Evolutionary conservation across 2,888 invertebrate genomes (phyloP).

Genomic region (Magallana nippona): DNA sequence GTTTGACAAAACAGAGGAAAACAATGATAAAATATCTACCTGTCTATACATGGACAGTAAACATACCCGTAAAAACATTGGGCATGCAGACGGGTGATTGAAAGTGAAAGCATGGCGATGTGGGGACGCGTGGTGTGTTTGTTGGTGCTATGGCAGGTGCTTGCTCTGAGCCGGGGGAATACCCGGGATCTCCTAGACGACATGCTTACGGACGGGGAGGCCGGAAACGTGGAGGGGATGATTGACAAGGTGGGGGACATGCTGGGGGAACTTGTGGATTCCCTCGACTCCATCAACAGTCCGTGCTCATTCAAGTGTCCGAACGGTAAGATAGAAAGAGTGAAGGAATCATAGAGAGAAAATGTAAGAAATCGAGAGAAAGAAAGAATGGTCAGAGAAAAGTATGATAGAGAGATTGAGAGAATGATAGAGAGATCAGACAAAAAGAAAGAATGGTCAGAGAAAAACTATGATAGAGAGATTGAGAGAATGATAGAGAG

Average conservation of each 20-base stretch:
- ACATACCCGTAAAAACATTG: neutral
- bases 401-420: neutral
- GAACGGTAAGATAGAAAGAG: conserved; percentile 51
- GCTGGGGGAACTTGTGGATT: conserved; percentile 41
- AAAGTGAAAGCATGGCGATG: neutral
- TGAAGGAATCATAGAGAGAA: neutral
- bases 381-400: neutral
- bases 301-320: conserved; percentile 54
- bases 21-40: neutral
- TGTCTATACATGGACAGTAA: neutral
- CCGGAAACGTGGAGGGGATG: conserved; percentile 35
- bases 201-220: conserved; percentile 27
- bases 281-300: conserved; percentile 19
- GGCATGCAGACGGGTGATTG: neutral
- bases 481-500: neutral
- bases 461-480: neutral
- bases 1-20: neutral
- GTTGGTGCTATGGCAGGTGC: neutral
- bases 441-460: no score
- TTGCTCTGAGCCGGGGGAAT: neutral
- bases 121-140: neutral
- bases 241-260: conserved; percentile 43
- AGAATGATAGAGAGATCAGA: neutral
- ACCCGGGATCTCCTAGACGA: conserved; percentile 19
- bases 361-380: no score